phyloP scores from a whole-genome alignment of 1,140 invertebrate genomes.

The Drosophila sp. region DNA sequence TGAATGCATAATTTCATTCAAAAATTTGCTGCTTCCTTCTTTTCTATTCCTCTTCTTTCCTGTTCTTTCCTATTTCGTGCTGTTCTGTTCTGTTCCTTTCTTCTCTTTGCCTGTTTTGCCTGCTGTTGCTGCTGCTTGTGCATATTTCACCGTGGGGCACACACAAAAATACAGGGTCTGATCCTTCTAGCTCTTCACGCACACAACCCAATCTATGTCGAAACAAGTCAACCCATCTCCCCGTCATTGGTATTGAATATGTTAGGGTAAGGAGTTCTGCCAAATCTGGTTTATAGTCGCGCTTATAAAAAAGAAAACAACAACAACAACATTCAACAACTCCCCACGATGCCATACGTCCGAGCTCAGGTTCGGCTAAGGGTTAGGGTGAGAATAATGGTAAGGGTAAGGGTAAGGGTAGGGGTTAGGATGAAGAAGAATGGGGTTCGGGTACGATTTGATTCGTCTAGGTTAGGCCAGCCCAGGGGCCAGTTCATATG shows the following conservation, averaged over 20 bases:
- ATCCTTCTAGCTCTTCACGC: conserved; percentile 22
- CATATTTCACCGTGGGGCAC: conserved; percentile 42
- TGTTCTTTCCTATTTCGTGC: conserved; percentile 15
- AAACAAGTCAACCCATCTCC: neutral
- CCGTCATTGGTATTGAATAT: conserved; percentile 20
- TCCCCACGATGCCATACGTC: conserved; percentile 31
- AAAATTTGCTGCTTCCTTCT: conserved; percentile 55
- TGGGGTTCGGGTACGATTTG: conserved; percentile 10
- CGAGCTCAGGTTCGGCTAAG: conserved; percentile 9
- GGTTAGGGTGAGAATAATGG: conserved; percentile 5
- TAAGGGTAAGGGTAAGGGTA: conserved; percentile 7
- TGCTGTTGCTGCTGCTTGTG: conserved; percentile 7
- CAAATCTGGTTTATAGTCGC: conserved; percentile 77
- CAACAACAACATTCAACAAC: conserved; percentile 40
- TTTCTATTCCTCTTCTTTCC: conserved; percentile 17
- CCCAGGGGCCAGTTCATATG: conserved; percentile 23
- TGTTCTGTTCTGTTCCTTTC: conserved; percentile 26
- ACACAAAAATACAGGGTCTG: conserved; percentile 38
- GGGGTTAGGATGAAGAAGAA: conserved; percentile 2
- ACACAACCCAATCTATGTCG: conserved; percentile 19
- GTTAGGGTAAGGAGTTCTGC: conserved; percentile 60
- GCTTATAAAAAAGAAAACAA: conserved; percentile 64
- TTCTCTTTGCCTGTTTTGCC: conserved; percentile 1
- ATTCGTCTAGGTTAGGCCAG: conserved; percentile 6
- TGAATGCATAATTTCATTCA: conserved; percentile 77